These are phyloP conservation scores for Mellivora capensis DNA, from an alignment of 2,113 vertebrate species.

Conservation along the genomic window DNA sequence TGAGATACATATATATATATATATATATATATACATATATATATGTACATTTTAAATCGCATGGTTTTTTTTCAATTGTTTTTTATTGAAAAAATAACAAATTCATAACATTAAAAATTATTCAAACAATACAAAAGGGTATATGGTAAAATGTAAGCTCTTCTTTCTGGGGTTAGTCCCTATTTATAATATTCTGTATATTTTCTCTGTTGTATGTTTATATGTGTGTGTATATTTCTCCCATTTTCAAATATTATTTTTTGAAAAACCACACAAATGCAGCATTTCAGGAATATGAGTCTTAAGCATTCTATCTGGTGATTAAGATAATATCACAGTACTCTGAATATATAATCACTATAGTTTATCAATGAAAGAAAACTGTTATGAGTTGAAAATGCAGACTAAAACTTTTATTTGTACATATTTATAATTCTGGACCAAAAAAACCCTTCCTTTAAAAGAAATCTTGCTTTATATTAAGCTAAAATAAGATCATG, in stretches of 20 bases:
- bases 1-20: neutral
- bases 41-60: neutral
- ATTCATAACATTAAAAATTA: neutral
- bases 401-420: neutral
- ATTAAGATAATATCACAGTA: neutral
- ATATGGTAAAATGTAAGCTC: neutral
- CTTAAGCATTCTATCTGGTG: neutral
- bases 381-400: neutral
- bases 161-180: neutral
- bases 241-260: slow-evolving; percentile 16
- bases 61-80: neutral
- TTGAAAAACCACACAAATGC: neutral
- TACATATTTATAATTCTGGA: neutral
- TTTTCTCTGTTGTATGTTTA: neutral
- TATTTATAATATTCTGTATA: neutral
- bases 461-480: neutral
- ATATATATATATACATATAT: neutral
- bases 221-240: neutral
- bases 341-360: neutral
- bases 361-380: neutral
- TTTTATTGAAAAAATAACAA: neutral
- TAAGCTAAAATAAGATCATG: neutral
- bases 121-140: neutral
- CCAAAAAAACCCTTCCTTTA: neutral
- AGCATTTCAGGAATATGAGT: neutral